phyloP scores from a whole-genome alignment of 1,140 invertebrate genomes.

The Ceratina japonica region DNA sequence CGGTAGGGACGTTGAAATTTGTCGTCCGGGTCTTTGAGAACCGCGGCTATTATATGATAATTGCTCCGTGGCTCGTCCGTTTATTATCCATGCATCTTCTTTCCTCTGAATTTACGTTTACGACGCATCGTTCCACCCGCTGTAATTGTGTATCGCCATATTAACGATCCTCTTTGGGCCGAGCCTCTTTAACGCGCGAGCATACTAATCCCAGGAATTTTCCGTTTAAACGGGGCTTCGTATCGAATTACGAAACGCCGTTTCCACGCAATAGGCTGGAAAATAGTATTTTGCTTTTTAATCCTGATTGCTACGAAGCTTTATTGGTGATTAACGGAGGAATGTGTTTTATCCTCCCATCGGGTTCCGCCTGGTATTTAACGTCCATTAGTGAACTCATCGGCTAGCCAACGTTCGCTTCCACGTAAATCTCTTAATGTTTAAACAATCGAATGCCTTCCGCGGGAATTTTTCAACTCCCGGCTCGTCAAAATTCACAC shows the following conservation, averaged over 20 bases:
- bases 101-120: slow-evolving; percentile 36
- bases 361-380: too few species aligned
- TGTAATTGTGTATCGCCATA: slow-evolving; percentile 28
- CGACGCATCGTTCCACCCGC: background rate
- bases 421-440: too few species aligned
- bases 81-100: slow-evolving; percentile 38
- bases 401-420: too few species aligned
- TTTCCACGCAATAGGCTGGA: too few species aligned
- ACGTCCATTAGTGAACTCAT: too few species aligned
- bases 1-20: slow-evolving; percentile 20
- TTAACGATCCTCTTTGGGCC: slow-evolving; percentile 15
- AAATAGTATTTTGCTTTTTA: background rate
- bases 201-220: slow-evolving; percentile 3
- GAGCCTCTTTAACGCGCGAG: background rate
- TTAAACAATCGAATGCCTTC: too few species aligned
- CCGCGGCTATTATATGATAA: slow-evolving; percentile 38
- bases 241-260: background rate
- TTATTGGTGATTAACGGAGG: too few species aligned
- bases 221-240: slow-evolving; percentile 2
- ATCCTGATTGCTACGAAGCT: background rate
- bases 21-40: slow-evolving; percentile 22
- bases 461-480: too few species aligned
- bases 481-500: too few species aligned
- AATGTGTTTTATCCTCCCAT: too few species aligned
- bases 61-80: slow-evolving; percentile 7